Conservation (phyloP, 2,797 vertebrate species). For the Nannoperca australis region DNA sequence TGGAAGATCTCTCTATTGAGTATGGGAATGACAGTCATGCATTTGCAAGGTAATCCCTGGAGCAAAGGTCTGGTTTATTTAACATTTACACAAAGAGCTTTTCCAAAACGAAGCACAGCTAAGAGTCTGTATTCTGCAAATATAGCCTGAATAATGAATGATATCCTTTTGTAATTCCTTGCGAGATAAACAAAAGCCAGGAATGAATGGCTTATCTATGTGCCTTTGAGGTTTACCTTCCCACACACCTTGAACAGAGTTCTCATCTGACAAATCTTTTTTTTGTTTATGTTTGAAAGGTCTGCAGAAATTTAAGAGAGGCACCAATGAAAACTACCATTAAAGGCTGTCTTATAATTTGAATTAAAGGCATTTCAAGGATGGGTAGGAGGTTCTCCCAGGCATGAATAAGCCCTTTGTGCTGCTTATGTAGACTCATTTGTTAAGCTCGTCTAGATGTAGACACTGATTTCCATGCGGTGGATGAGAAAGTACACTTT, state of each 20-base stretch:
- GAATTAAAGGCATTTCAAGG: conserved; percentile 71
- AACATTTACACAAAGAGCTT: conserved; percentile 60
- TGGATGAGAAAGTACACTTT: conserved; percentile 65
- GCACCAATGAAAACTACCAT: conserved; percentile 60
- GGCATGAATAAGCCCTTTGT: conserved; percentile 75
- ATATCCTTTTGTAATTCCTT: conserved; percentile 62
- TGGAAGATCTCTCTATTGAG: conserved; percentile 40
- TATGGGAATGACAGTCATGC: conserved; percentile 37
- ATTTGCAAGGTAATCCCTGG: conserved; percentile 56
- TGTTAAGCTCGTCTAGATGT: conserved; percentile 66
- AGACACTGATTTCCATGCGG: conserved; percentile 66
- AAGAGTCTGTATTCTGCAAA: conserved; percentile 61
- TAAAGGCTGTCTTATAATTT: conserved; percentile 65
- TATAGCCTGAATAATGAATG: conserved; percentile 69
- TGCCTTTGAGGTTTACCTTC: conserved; percentile 65
- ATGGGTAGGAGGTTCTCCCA: conserved; percentile 61
- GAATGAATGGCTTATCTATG: conserved; percentile 66
- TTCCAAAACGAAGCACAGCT: conserved; percentile 53
- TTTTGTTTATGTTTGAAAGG: conserved; percentile 29
- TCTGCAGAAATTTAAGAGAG: conserved; percentile 40
- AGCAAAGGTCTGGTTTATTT: conserved; percentile 73
- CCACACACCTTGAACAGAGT: conserved; percentile 67
- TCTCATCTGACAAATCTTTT: conserved; percentile 50
- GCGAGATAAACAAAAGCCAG: conserved; percentile 64
- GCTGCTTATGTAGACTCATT: conserved; percentile 70